Conservation (phyloP, 2,797 vertebrate genomes). For the Aeoliscus strigatus region DNA sequence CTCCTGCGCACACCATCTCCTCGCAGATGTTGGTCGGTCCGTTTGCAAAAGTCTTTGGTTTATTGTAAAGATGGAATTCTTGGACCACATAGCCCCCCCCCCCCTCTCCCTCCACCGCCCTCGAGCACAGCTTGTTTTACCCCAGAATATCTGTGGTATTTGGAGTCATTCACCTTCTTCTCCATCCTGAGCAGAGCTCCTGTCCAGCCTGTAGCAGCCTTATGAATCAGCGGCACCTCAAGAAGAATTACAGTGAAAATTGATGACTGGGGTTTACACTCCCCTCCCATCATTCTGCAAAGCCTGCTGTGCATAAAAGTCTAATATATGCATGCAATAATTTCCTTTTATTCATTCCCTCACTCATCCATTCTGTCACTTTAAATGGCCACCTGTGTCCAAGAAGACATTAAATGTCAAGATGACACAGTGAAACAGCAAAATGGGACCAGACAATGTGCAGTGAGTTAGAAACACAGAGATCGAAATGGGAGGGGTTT, state of each 20-base stretch:
- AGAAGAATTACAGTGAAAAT: background rate
- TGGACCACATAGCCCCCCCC: slow-evolving; percentile 21
- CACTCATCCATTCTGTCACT: background rate
- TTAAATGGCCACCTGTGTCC: too few relatives aligned
- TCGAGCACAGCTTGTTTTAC: too few relatives aligned
- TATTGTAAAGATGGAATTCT: slow-evolving; percentile 32
- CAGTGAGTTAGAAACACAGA: too few relatives aligned
- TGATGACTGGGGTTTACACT: slow-evolving; percentile 6
- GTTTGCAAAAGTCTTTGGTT: too few relatives aligned
- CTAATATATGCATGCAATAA: background rate
- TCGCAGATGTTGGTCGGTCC: too few relatives aligned
- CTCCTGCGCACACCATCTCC: too few relatives aligned
- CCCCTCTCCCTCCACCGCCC: too few relatives aligned
- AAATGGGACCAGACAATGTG: too few relatives aligned
- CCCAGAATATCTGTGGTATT: slow-evolving; percentile 8
- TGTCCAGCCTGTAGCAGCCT: slow-evolving; percentile 8
- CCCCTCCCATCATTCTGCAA: background rate
- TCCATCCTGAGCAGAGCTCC: too few relatives aligned
- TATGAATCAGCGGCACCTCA: slow-evolving; percentile 12
- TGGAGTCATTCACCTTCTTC: slow-evolving; percentile 25
- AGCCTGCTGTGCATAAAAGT: background rate
- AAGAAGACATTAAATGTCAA: slow-evolving; percentile 1
- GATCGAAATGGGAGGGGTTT: too few relatives aligned
- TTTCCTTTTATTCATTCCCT: background rate
- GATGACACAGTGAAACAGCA: slow-evolving; percentile 7